Evolutionary conservation across 2,797 vertebrate genomes (phyloP).

Genomic region (Picus viridis): DNA sequence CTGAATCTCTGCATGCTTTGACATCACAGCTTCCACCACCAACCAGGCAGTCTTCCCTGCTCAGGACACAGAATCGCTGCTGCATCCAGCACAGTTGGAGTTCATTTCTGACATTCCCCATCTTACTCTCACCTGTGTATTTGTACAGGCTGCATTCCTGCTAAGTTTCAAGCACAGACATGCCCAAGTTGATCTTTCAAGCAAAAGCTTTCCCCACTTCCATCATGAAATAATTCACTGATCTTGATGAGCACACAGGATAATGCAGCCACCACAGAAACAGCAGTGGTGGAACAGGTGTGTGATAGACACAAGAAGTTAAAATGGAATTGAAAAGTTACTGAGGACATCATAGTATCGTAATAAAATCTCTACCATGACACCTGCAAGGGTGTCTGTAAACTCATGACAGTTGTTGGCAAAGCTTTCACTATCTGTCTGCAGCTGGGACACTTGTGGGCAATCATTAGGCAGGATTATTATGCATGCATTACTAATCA

Average conservation of each 20-base stretch:
- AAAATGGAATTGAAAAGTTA: not conserved
- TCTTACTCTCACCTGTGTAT: not conserved
- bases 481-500: not conserved
- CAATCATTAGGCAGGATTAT: not conserved
- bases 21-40: not conserved
- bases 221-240: not conserved
- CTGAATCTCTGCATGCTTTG: not conserved
- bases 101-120: not conserved
- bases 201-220: not conserved
- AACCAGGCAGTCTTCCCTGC: not conserved
- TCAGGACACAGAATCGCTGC: not conserved
- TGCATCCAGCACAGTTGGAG: not conserved
- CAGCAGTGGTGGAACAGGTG: too few relatives aligned
- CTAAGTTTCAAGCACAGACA: not conserved
- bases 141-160: not conserved
- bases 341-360: not conserved
- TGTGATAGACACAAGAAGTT: not conserved
- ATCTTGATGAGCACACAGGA: not conserved
- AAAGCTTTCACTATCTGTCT: not conserved
- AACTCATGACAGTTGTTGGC: not conserved
- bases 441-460: not conserved
- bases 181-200: not conserved
- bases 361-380: not conserved
- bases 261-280: not conserved
- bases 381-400: not conserved